These are phyloP conservation scores for Chiridota heheva DNA, from an alignment of 35 echinoderm and acorn worm genomes.

Conservation along the genomic window DNA sequence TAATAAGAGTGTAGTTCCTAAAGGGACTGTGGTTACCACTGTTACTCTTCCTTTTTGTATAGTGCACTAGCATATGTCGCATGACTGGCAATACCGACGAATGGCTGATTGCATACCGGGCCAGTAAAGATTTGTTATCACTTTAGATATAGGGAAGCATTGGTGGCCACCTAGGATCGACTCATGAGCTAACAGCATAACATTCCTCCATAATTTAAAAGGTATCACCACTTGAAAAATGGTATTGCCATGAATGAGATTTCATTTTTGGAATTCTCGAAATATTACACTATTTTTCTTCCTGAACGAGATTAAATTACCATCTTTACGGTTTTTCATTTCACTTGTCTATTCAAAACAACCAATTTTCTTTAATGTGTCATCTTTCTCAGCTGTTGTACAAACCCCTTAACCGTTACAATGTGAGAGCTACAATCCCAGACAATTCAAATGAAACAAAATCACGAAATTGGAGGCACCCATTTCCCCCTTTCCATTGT, in stretches of 20 bases:
- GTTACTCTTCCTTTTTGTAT: slow-evolving; percentile 17
- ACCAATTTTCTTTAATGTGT: neutral
- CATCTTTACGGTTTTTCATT: neutral
- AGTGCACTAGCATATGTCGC: neutral
- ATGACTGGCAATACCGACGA: slow-evolving; percentile 20
- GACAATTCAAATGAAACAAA: too few species aligned
- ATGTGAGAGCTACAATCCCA: too few species aligned
- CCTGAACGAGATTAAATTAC: neutral
- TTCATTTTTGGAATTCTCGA: neutral
- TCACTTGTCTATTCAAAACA: neutral
- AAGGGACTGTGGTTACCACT: slow-evolving; percentile 17
- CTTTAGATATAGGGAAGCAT: neutral
- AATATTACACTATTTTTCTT: neutral
- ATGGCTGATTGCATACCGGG: neutral
- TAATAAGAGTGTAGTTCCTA: slow-evolving; percentile 4
- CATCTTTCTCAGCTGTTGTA: neutral
- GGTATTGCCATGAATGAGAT: neutral
- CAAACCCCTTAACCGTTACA: too few species aligned
- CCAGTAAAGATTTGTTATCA: neutral
- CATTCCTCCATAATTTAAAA: neutral
- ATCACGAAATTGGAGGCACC: too few species aligned
- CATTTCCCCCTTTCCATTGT: too few species aligned
- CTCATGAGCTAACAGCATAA: neutral
- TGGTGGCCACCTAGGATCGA: neutral
- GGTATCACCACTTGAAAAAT: neutral